Conservation (phyloP, 2,888 invertebrate genomes). For the Chironomus tentans region DNA sequence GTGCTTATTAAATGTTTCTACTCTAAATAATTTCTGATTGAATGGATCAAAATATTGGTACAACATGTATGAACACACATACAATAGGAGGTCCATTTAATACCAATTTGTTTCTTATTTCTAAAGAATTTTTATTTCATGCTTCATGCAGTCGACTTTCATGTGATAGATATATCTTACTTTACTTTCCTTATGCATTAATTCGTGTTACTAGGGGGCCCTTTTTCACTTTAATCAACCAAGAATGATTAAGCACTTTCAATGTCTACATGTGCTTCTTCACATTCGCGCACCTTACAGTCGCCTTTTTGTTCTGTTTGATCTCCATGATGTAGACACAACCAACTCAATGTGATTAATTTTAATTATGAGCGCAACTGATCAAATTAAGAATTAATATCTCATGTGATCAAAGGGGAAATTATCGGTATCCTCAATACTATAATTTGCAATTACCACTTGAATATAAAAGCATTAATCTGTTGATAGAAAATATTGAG, state of each 20-base stretch:
- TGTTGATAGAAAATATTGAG: too few species aligned
- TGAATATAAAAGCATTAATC: too few species aligned
- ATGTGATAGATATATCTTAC: background rate
- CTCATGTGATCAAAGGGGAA: background rate
- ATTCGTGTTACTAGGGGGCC: background rate
- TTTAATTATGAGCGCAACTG: constrained; percentile 14
- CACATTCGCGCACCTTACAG: too few species aligned
- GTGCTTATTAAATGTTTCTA: constrained; percentile 23
- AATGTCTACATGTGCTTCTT: too few species aligned
- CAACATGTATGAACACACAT: too few species aligned
- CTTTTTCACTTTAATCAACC: background rate
- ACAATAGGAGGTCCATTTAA: background rate
- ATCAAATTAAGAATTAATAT: background rate
- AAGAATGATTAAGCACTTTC: background rate
- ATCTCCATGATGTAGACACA: background rate
- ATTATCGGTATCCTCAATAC: too few species aligned
- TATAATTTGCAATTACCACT: too few species aligned
- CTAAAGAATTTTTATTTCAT: background rate
- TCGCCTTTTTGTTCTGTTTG: too few species aligned
- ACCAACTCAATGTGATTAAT: background rate
- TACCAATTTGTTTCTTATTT: background rate
- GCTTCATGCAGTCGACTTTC: background rate
- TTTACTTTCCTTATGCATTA: background rate
- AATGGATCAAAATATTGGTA: background rate
- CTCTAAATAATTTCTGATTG: constrained; percentile 6